These are phyloP conservation scores for Sycophila sp. DNA, from an alignment of 1,140 invertebrate species.

Conservation along the genomic window DNA sequence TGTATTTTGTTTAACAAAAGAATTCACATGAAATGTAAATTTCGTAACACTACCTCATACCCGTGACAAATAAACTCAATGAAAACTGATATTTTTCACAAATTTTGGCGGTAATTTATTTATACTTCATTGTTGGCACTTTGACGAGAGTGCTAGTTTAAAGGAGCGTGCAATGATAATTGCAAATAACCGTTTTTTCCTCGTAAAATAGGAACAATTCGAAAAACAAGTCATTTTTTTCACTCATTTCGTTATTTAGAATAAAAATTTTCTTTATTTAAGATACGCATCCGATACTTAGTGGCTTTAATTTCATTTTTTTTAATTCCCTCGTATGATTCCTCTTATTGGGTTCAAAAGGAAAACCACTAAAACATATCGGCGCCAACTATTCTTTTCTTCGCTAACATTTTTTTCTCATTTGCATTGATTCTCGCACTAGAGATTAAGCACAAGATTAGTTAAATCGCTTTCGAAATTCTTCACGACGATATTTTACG, in stretches of 20 bases:
- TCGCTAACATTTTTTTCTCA: not conserved
- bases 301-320: not conserved
- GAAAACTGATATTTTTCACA: not conserved
- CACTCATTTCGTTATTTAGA: not conserved
- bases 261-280: not conserved
- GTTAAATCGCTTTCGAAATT: not conserved
- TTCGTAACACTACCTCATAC: not conserved
- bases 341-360: not conserved
- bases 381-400: not conserved
- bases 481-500: not conserved
- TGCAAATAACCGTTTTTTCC: not conserved
- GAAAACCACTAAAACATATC: not conserved
- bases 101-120: conserved; percentile 20
- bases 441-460: conserved; percentile 11
- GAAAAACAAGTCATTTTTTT: not conserved
- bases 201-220: not conserved
- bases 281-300: not conserved
- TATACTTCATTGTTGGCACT: conserved; percentile 9
- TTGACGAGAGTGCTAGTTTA: not conserved
- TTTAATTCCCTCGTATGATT: no score
- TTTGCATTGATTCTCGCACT: not conserved
- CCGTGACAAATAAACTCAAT: not conserved
- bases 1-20: no score
- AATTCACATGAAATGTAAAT: no score
- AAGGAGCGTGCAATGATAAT: not conserved